Evolutionary conservation across 2,888 invertebrate species (phyloP).

Genomic region (Papilio gigon): DNA sequence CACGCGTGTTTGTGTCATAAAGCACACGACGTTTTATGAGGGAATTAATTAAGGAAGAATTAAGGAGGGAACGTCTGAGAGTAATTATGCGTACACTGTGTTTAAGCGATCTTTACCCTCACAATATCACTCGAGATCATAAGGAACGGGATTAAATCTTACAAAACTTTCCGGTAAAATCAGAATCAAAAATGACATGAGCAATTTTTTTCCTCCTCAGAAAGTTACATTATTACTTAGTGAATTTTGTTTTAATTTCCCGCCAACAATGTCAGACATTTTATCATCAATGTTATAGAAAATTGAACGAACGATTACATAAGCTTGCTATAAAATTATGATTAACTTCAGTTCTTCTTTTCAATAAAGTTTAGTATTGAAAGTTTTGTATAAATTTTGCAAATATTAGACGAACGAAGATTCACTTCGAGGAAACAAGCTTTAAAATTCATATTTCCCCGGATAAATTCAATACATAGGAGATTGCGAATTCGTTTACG

Average conservation of each 20-base stretch:
- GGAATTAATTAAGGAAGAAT: constrained; percentile 37
- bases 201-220: too few species aligned
- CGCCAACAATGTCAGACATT: too few species aligned
- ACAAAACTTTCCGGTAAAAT: neutral
- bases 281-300: too few species aligned
- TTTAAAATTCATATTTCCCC: constrained; percentile 23
- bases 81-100: constrained; percentile 25
- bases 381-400: neutral
- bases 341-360: too few species aligned
- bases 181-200: too few species aligned
- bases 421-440: constrained; percentile 3
- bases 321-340: too few species aligned
- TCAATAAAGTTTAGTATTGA: neutral
- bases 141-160: constrained; percentile 7
- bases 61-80: constrained; percentile 19
- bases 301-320: too few species aligned
- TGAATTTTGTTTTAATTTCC: too few species aligned
- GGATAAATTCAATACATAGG: constrained; percentile 17
- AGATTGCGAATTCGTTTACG: constrained; percentile 14
- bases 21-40: constrained; percentile 31
- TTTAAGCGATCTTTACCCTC: constrained; percentile 19
- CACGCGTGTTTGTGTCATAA: constrained; percentile 35
- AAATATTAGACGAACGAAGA: neutral
- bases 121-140: neutral
- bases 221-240: too few species aligned